Evolutionary conservation across 2,113 vertebrate genomes (phyloP).

Genomic region (Numenius arquata): DNA sequence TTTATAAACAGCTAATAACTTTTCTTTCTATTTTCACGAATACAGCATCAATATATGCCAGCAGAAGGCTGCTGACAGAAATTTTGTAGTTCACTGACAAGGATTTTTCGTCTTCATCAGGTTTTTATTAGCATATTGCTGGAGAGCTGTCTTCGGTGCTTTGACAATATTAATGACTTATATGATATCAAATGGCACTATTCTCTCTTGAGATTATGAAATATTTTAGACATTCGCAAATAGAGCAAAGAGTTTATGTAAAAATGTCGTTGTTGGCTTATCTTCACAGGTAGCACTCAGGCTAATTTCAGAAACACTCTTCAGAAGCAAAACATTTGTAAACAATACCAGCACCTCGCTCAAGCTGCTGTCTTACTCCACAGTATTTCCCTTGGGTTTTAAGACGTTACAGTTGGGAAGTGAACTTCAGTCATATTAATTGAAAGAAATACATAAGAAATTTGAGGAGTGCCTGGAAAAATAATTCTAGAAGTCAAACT

Average conservation of each 20-base stretch:
- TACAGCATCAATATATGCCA: background rate
- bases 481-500: background rate
- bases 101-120: background rate
- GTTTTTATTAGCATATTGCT: constrained; percentile 21
- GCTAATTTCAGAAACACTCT: constrained; percentile 32
- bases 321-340: background rate
- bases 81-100: background rate
- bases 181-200: background rate
- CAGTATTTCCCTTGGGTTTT: background rate
- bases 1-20: background rate
- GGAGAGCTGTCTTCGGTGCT: background rate
- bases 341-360: background rate
- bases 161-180: constrained; percentile 15
- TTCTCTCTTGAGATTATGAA: background rate
- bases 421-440: background rate
- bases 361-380: background rate
- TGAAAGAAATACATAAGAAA: background rate
- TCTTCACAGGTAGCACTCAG: background rate
- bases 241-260: background rate
- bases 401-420: background rate
- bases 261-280: constrained; percentile 15
- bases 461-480: background rate
- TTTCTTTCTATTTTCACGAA: background rate
- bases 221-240: background rate
- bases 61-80: background rate